Percentiles rank a stretch among this genome's conserved stretches.
These are phyloP conservation scores for Abrostola tripartita DNA, from an alignment of 2,888 invertebrate species.

Conservation along the genomic window DNA sequence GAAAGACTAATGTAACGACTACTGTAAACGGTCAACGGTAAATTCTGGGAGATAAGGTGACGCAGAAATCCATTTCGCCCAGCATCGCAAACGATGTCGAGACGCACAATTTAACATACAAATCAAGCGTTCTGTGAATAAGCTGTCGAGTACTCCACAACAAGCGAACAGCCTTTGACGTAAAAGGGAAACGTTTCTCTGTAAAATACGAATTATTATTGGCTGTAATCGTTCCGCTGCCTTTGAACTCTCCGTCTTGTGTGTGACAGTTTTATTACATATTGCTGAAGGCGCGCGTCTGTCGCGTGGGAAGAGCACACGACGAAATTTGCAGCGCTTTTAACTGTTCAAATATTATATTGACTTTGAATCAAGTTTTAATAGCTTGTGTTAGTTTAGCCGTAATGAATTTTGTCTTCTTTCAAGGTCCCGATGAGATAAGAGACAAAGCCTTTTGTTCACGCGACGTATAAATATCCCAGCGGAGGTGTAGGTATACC, in stretches of 20 bases:
- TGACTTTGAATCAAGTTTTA: conserved; percentile 19
- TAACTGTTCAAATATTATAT: conserved; percentile 19
- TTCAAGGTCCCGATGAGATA: conserved; percentile 43
- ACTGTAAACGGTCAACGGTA: conserved; percentile 11
- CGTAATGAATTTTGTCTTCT: conserved; percentile 45
- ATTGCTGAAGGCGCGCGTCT: conserved; percentile 15
- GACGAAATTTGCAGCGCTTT: conserved; percentile 13
- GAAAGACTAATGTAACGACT: neutral
- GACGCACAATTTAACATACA: conserved; percentile 50
- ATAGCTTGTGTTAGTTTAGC: conserved; percentile 17
- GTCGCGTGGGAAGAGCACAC: neutral
- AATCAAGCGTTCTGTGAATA: conserved; percentile 32
- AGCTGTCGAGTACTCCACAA: conserved; percentile 39
- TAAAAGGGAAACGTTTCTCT: conserved; percentile 54
- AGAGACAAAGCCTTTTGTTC: conserved; percentile 54
- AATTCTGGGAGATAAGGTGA: conserved; percentile 10
- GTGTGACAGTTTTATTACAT: conserved; percentile 62
- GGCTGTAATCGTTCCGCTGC: conserved; percentile 57
- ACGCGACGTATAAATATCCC: conserved; percentile 46
- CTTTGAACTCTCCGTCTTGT: conserved; percentile 59
- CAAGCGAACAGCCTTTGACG: conserved; percentile 57
- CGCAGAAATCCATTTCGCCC: conserved; percentile 29
- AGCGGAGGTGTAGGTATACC: conserved; percentile 32
- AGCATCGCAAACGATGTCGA: conserved; percentile 13
- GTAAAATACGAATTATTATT: conserved; percentile 62